Percentiles rank a stretch among this genome's conserved stretches.
phyloP scores from a whole-genome alignment of 2,113 vertebrate genomes.

The Fukomys damarensis region DNA sequence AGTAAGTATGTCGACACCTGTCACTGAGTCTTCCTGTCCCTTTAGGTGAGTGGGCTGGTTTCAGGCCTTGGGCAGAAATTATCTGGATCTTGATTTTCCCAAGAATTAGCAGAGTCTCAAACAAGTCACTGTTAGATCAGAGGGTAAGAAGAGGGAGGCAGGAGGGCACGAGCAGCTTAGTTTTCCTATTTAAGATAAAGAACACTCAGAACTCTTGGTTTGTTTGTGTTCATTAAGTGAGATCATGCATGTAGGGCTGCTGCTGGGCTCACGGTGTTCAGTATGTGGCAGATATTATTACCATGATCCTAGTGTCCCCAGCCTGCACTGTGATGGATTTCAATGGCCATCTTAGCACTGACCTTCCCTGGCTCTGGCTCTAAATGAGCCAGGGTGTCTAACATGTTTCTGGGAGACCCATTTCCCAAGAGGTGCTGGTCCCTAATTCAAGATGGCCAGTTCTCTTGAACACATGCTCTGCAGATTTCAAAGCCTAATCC shows the following conservation, averaged over 20 bases:
- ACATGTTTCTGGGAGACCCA: background rate
- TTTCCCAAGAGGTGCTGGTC: background rate
- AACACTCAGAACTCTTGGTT: background rate
- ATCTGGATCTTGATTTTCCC: background rate
- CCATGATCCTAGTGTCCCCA: background rate
- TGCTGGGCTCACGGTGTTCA: background rate
- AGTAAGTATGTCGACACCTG: conserved; percentile 20
- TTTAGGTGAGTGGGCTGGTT: background rate
- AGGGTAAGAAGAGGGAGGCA: background rate
- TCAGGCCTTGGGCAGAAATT: background rate
- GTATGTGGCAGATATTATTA: too few species aligned
- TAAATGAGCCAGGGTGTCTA: background rate
- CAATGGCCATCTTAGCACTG: background rate
- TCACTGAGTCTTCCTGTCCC: background rate
- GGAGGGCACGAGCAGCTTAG: background rate
- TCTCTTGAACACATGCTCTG: background rate
- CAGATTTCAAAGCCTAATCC: background rate
- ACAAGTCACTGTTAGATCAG: background rate
- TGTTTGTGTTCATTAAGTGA: background rate
- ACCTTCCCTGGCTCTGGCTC: background rate
- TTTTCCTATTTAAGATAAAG: background rate
- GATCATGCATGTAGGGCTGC: background rate
- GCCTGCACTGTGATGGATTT: background rate
- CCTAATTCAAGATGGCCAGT: background rate
- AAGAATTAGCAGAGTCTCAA: background rate